A percentile compares a stretch with the other conserved stretches of the same genome.
Evolutionary conservation across 2,797 vertebrate genomes (phyloP).

Genomic region (Intellagama lesueurii): DNA sequence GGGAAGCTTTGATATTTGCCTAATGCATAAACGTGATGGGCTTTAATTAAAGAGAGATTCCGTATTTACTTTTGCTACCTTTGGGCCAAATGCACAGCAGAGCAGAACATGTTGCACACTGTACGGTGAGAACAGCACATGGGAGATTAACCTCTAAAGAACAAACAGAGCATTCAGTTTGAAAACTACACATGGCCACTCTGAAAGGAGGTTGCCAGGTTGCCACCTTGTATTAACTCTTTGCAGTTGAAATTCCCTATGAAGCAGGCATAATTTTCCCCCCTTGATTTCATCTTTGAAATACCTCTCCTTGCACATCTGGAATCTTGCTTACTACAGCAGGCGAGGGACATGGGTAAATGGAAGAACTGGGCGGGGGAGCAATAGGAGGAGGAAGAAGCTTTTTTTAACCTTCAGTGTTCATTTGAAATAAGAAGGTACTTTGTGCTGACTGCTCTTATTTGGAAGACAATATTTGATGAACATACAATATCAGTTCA

Average conservation of each 20-base stretch:
- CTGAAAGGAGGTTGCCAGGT: constrained; percentile 10
- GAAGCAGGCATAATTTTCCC: not conserved
- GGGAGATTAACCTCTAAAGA: constrained; percentile 33
- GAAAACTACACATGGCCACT: constrained; percentile 1
- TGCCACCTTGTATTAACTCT: not conserved
- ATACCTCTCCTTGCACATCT: not conserved
- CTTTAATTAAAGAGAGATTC: constrained; percentile 68
- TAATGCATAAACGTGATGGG: constrained; percentile 57
- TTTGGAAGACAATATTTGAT: not conserved
- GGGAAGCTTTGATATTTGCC: constrained; percentile 67
- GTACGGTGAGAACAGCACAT: constrained; percentile 12
- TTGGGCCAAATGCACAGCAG: constrained; percentile 40
- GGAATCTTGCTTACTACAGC: not conserved
- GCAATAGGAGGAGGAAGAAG: not conserved
- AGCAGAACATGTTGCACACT: constrained; percentile 48
- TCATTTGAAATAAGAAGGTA: not conserved
- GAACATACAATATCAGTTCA: not conserved
- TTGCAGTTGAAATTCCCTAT: not conserved
- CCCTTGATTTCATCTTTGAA: not conserved
- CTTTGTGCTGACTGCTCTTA: not conserved
- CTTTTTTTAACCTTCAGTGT: not conserved
- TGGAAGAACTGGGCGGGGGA: not conserved
- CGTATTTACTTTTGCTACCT: constrained; percentile 65
- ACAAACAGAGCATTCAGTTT: constrained; percentile 16
- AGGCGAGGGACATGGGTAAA: not conserved